Percentiles rank a stretch among this genome's conserved stretches.
Conservation (phyloP, 2,797 vertebrate genomes). For the Bufotes viridis region DNA sequence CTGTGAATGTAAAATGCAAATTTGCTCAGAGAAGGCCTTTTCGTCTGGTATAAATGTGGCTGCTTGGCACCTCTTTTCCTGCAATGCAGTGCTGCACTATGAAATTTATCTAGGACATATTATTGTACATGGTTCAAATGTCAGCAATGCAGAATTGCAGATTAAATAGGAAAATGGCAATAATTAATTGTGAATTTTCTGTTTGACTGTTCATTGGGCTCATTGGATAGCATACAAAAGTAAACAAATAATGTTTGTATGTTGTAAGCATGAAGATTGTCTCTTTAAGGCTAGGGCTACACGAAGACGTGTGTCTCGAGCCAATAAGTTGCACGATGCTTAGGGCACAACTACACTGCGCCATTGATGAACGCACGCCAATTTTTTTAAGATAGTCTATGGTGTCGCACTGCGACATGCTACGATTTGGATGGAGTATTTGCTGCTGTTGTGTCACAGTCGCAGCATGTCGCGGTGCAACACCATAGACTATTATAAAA, state of each 20-base stretch:
- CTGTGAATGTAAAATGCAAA: conserved; percentile 58
- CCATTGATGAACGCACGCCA: too few relatives aligned
- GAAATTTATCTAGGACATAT: not conserved
- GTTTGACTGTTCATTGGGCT: not conserved
- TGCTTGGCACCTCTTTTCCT: conserved; percentile 53
- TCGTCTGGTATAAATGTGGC: conserved; percentile 26
- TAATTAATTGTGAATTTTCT: not conserved
- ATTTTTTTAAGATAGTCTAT: too few relatives aligned
- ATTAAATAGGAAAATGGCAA: not conserved
- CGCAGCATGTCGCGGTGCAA: too few relatives aligned
- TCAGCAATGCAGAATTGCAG: not conserved
- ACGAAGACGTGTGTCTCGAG: too few relatives aligned
- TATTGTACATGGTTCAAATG: not conserved
- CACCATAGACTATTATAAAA: too few relatives aligned
- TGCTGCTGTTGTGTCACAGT: too few relatives aligned
- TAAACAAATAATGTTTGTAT: not conserved
- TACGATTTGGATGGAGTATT: too few relatives aligned
- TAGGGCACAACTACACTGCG: too few relatives aligned
- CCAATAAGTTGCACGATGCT: too few relatives aligned
- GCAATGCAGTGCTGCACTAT: conserved; percentile 50
- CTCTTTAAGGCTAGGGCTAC: not conserved
- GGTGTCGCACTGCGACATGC: too few relatives aligned
- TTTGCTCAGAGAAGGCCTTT: conserved; percentile 41
- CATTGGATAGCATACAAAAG: not conserved
- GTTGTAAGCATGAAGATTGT: not conserved